Evolutionary conservation across 2,888 invertebrate genomes (phyloP), one percentile per base, ranked within the genome.

Genomic region (Bedellia somnulentella): DNA sequence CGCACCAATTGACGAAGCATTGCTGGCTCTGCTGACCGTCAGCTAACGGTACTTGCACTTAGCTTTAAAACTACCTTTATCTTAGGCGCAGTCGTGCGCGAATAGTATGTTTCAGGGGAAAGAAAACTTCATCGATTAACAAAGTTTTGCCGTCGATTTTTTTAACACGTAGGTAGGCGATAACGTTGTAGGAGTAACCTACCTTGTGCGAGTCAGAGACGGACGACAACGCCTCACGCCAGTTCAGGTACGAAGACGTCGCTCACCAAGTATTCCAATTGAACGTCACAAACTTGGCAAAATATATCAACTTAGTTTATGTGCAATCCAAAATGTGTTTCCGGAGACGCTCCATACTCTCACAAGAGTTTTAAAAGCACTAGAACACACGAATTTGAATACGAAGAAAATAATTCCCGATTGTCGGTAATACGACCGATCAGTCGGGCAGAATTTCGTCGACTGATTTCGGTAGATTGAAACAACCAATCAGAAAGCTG

Each of bases 191-290:
- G 52, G 52, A 62, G 60, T 57, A 53, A 57, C 57, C 52, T 52
- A 60, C 66, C 68, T 67, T 67, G 71, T 57, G 57, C 57, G 55
- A 62, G 62, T 61, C 53, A 52, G 56, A 52, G 58, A 61, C 60
- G 60, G 62, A 59, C 59, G 58, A 62, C 63, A 61, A 8, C 24
- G 15, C 15, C 5, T 5, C 21, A 28, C 18, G 28, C 60, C 59
- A 62, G 56, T 58, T 60, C 58, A 55, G 58, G 59, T 59, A 59
- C 57, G 57, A 60, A 58, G 59, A 52, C 48, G 59, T 53, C 57
- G 59, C 59, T 53, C 57, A 50, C 57, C 42, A n/a, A n/a, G 54
- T 59, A 60, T 46, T 51, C 54, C 57, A 55, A 56, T 58, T 47
- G 66, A 68, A 64, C 61, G 45, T 53, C 62, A 66, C 58, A 52